Conservation (phyloP, 2,888 invertebrate genomes). For the Mechanitis mazaeus region DNA sequence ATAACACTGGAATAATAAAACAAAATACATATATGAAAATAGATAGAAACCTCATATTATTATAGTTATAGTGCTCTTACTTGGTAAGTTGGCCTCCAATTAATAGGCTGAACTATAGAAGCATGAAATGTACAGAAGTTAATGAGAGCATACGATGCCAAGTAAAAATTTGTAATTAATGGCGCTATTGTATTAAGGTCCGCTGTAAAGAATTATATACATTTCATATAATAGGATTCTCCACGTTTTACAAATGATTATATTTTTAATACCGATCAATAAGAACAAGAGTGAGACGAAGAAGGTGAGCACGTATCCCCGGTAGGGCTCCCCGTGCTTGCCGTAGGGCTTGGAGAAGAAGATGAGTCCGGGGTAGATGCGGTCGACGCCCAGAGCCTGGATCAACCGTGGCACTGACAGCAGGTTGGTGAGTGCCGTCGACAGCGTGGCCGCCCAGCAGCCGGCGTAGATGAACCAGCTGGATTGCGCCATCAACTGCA, state of each 20-base stretch:
- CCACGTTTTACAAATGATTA: background rate
- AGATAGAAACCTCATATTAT: background rate
- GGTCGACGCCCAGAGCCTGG: constrained; percentile 94
- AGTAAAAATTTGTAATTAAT: constrained; percentile 93
- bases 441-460: constrained; percentile 97
- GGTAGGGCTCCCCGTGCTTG: constrained; percentile 87
- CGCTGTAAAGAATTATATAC: constrained; percentile 70
- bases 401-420: constrained; percentile 93
- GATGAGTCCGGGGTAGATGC: constrained; percentile 94
- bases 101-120: constrained; percentile 87
- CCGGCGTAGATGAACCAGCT: constrained; percentile 93
- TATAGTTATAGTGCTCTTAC: constrained; percentile 61
- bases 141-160: constrained; percentile 94
- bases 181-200: constrained; percentile 93
- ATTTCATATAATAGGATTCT: too few species aligned
- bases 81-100: constrained; percentile 91
- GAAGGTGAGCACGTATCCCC: constrained; percentile 95
- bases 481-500: constrained; percentile 90
- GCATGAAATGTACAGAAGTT: constrained; percentile 97
- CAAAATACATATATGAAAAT: too few species aligned
- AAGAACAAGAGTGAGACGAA: constrained; percentile 91
- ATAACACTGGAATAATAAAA: constrained; percentile 78
- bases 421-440: constrained; percentile 95
- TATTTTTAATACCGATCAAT: constrained; percentile 82
- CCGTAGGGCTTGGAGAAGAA: constrained; percentile 95